Percentiles rank a stretch among this genome's conserved stretches.
Evolutionary conservation across 1,140 invertebrate genomes (phyloP).

Genomic region (Panonychus citri): DNA sequence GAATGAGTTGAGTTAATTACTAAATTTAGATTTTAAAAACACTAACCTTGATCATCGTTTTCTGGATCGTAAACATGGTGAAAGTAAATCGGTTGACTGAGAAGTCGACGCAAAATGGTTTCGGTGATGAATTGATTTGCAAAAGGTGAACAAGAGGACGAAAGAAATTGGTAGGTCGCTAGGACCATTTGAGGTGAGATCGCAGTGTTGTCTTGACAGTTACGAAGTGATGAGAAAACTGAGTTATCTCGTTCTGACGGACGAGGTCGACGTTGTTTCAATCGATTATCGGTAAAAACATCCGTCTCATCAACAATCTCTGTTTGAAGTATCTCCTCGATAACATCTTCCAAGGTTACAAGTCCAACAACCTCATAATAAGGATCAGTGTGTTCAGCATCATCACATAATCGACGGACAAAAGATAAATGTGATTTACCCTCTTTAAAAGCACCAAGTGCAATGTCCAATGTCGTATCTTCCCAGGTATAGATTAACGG

Average conservation of each 20-base stretch:
- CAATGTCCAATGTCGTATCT: slow-evolving; percentile 74
- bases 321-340: slow-evolving; percentile 76
- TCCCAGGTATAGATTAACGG: slow-evolving; percentile 83
- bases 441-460: slow-evolving; percentile 93
- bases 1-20: background rate
- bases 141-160: slow-evolving; percentile 65
- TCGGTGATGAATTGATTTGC: slow-evolving; percentile 58
- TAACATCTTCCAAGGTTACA: slow-evolving; percentile 76
- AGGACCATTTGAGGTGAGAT: slow-evolving; percentile 76
- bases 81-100: slow-evolving; percentile 67
- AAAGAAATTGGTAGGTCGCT: slow-evolving; percentile 79
- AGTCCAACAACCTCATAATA: slow-evolving; percentile 76
- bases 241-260: slow-evolving; percentile 51
- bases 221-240: slow-evolving; percentile 46
- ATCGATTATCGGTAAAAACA: slow-evolving; percentile 53
- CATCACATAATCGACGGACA: slow-evolving; percentile 58
- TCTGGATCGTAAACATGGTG: background rate
- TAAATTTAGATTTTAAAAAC: background rate
- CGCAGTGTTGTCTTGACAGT: background rate
- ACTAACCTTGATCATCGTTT: background rate
- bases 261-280: slow-evolving; percentile 36
- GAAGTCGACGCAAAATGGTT: slow-evolving; percentile 55
- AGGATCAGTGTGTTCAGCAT: slow-evolving; percentile 36
- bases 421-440: slow-evolving; percentile 57
- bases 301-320: slow-evolving; percentile 86